Evolutionary conservation across 2,797 vertebrate genomes (phyloP).

Genomic region (Oreochromis mossambicus): DNA sequence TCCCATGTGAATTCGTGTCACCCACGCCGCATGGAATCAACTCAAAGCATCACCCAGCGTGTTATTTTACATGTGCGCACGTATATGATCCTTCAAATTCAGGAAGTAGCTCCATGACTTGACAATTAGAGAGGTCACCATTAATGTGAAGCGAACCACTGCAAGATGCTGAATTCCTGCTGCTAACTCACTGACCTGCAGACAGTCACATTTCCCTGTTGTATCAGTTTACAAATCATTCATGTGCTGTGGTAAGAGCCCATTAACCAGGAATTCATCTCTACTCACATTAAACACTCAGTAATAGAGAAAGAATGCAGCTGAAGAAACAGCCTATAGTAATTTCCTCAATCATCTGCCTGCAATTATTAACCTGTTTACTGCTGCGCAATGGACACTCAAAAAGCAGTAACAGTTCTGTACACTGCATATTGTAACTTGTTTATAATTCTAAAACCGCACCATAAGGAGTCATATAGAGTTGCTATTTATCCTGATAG

Average conservation of each 20-base stretch:
- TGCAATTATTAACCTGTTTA: constrained; percentile 21
- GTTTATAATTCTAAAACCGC: background rate
- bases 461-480: background rate
- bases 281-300: background rate
- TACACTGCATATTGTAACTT: background rate
- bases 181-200: background rate
- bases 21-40: background rate
- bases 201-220: background rate
- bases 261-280: constrained; percentile 34
- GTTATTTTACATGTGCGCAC: background rate
- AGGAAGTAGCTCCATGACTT: background rate
- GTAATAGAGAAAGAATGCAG: background rate
- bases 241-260: constrained; percentile 14
- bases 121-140: background rate
- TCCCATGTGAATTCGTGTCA: constrained; percentile 1
- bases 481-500: background rate
- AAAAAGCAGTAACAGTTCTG: background rate
- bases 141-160: background rate
- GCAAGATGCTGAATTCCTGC: background rate
- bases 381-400: background rate
- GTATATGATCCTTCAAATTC: background rate
- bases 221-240: constrained; percentile 6
- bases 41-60: background rate
- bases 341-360: background rate
- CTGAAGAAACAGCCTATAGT: constrained; percentile 5